Conservation (phyloP, 2,888 invertebrate species). For the Caenorhabditis virilis region DNA sequence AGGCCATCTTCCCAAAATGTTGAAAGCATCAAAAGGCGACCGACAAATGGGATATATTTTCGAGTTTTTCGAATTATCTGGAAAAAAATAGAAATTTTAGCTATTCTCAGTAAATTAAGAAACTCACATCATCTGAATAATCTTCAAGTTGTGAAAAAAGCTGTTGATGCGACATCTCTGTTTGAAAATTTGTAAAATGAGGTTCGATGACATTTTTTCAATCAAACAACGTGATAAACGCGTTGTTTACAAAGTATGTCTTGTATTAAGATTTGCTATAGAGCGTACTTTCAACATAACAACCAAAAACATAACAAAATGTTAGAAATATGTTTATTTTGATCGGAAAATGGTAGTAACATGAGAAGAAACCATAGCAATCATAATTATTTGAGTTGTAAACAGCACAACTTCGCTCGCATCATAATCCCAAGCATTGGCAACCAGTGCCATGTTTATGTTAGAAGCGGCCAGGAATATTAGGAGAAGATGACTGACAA, state of each 20-base stretch:
- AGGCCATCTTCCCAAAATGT: slow-evolving; percentile 98
- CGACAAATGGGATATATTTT: slow-evolving; percentile 86
- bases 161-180: slow-evolving; percentile 8
- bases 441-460: slow-evolving; percentile 36
- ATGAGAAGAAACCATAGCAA: slow-evolving; percentile 29
- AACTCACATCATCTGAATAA: slow-evolving; percentile 60
- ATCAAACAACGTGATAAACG: too few relatives aligned
- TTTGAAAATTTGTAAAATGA: background rate
- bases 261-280: too few relatives aligned
- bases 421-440: slow-evolving; percentile 41
- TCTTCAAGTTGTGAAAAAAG: slow-evolving; percentile 58
- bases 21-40: slow-evolving; percentile 92
- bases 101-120: background rate
- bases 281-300: too few relatives aligned
- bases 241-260: too few relatives aligned
- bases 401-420: slow-evolving; percentile 27
- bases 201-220: too few relatives aligned
- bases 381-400: slow-evolving; percentile 23
- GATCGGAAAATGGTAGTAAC: slow-evolving; percentile 22
- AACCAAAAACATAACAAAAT: too few relatives aligned
- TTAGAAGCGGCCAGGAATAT: slow-evolving; percentile 27
- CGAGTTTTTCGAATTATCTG: slow-evolving; percentile 67
- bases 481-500: slow-evolving; percentile 18
- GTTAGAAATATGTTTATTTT: slow-evolving; percentile 4
- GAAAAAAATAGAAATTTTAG: slow-evolving; percentile 2